phyloP scores from a whole-genome alignment of 30 jellyfish, hydroid and myxozoan species.

The Hydractinia echinata region DNA sequence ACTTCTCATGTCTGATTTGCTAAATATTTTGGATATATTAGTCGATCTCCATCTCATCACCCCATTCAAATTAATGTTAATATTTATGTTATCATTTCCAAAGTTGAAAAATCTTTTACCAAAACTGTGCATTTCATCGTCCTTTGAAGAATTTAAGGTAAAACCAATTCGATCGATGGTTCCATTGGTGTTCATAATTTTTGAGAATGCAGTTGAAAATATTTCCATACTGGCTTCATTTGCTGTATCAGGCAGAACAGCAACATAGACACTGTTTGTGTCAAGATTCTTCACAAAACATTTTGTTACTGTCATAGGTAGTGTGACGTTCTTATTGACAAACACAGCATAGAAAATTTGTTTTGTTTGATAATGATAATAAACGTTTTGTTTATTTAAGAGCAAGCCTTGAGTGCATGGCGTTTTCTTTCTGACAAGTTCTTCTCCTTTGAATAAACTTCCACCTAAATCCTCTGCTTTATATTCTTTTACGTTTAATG shows the following conservation, averaged over 20 bases:
- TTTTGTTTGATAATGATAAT: background rate
- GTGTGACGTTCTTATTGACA: background rate
- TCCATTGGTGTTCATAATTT: background rate
- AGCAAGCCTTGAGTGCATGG: constrained; percentile 33
- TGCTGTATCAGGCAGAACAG: background rate
- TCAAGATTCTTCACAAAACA: background rate
- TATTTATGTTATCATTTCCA: background rate
- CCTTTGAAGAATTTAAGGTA: background rate
- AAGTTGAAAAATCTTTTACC: background rate
- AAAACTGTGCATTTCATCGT: background rate
- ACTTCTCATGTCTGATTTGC: background rate
- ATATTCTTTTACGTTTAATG: background rate
- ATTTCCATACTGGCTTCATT: background rate
- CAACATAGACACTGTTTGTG: constrained; percentile 1
- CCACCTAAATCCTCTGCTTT: constrained; percentile 38
- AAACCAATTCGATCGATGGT: constrained; percentile 9
- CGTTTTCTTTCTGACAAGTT: background rate
- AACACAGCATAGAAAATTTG: background rate
- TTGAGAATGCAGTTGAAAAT: background rate
- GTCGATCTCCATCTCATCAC: background rate
- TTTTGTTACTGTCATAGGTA: background rate
- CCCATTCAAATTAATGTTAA: background rate
- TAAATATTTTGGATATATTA: background rate
- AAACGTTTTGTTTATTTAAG: background rate
- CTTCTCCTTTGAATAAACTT: constrained; percentile 26